Conservation (phyloP, 92 coral and sea anemone genomes). For the Epizoanthus rinbou region DNA sequence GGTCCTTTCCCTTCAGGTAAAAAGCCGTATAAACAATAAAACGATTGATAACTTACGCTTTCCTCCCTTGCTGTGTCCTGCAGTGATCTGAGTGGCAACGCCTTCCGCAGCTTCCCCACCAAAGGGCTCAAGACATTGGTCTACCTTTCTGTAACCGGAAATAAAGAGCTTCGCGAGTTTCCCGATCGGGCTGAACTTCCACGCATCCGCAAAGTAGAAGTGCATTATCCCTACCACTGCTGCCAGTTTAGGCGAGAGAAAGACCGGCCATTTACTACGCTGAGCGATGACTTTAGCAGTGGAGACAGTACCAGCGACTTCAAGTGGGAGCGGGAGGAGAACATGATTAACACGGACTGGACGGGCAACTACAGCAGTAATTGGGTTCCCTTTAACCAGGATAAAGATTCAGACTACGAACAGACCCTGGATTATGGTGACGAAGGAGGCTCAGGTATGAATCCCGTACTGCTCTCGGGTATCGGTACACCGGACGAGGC, state of each 20-base stretch:
- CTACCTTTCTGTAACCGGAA: conserved; percentile 58
- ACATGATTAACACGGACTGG: background rate
- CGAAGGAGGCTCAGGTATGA: conserved; percentile 26
- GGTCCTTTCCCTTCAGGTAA: too few relatives aligned
- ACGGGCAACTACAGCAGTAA: conserved; percentile 28
- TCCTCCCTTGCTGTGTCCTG: background rate
- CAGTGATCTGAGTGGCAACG: conserved; percentile 79
- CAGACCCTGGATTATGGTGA: conserved; percentile 37
- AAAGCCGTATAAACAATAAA: background rate
- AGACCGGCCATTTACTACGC: conserved; percentile 8
- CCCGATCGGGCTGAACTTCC: conserved; percentile 64
- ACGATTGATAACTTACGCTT: background rate
- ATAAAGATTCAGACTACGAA: conserved; percentile 26
- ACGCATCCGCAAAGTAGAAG: conserved; percentile 53
- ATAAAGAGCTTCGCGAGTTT: conserved; percentile 69
- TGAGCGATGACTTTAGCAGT: conserved; percentile 2
- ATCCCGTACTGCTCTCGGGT: background rate
- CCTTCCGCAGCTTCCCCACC: conserved; percentile 72
- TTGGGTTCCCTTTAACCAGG: conserved; percentile 29
- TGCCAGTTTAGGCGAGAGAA: conserved; percentile 68
- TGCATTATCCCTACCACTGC: conserved; percentile 90
- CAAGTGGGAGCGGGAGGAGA: conserved; percentile 1
- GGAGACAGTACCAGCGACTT: background rate
- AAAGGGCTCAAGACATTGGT: conserved; percentile 66
- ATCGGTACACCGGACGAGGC: background rate